These are phyloP conservation scores for Sipha flava DNA, from an alignment of 1,140 invertebrate genomes.

Conservation along the genomic window DNA sequence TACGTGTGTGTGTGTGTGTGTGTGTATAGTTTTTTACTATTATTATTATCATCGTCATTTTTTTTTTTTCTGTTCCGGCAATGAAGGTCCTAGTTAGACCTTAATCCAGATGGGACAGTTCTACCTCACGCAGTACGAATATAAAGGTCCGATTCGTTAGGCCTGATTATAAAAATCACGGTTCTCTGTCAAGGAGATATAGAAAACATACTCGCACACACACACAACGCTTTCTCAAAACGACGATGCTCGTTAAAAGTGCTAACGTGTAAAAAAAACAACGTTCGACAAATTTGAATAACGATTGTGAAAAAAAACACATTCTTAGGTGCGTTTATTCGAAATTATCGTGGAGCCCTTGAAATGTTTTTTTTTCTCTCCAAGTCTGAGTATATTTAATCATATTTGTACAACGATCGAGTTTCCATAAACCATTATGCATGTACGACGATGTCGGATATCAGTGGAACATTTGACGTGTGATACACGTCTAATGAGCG, in stretches of 20 bases:
- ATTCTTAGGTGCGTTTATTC: not conserved
- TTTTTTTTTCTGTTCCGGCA: not conserved
- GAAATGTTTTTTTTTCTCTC: not conserved
- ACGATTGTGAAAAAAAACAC: not conserved
- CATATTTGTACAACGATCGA: no score
- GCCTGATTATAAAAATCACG: conserved; percentile 30
- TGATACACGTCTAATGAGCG: no score
- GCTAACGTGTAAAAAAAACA: not conserved
- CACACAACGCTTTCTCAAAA: not conserved
- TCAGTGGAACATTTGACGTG: no score
- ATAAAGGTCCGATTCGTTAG: conserved; percentile 31
- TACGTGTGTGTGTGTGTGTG: not conserved
- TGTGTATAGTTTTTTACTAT: conserved; percentile 19
- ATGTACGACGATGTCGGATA: no score
- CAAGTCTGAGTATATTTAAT: no score
- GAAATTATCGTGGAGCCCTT: not conserved
- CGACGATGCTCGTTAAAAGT: not conserved
- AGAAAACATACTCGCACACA: not conserved
- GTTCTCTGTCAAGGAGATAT: conserved; percentile 27
- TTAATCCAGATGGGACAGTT: conserved; percentile 29
- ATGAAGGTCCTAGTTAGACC: conserved; percentile 26
- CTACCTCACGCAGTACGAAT: not conserved
- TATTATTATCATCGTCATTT: conserved; percentile 15
- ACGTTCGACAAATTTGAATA: not conserved
- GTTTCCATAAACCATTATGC: no score